These are phyloP conservation scores for Rachycentron canadum DNA, from an alignment of 2,797 vertebrate species.

Conservation along the genomic window DNA sequence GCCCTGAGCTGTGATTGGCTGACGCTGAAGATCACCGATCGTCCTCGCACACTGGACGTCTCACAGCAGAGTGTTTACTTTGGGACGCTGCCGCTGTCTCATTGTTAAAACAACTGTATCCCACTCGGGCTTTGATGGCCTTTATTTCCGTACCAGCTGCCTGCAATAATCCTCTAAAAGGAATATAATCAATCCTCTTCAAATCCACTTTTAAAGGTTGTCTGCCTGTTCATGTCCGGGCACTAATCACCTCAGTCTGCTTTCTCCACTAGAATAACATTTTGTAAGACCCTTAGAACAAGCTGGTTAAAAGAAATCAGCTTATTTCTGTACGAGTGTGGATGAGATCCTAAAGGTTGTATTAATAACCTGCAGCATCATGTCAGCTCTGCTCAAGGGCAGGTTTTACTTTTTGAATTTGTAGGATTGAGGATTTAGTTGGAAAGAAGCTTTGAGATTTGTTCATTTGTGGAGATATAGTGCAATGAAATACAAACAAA, in stretches of 20 bases:
- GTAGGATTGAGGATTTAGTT: not conserved
- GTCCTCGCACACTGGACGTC: not conserved
- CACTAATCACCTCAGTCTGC: conserved; percentile 51
- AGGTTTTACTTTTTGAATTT: not conserved
- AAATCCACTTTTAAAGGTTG: conserved; percentile 58
- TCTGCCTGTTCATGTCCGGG: conserved; percentile 38
- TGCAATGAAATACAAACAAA: not conserved
- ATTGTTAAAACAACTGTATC: conserved; percentile 63
- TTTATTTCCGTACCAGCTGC: conserved; percentile 69
- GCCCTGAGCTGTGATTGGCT: conserved; percentile 5
- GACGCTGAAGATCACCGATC: not conserved
- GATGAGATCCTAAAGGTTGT: not conserved
- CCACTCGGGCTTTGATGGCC: conserved; percentile 49
- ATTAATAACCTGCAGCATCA: conserved; percentile 22
- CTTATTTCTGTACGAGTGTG: conserved; percentile 1
- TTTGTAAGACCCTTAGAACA: not conserved
- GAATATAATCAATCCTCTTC: conserved; percentile 62
- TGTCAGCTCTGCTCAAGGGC: not conserved
- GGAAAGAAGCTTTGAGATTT: not conserved
- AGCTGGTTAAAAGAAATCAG: conserved; percentile 1
- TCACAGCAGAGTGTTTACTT: conserved; percentile 27
- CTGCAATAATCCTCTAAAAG: conserved; percentile 65
- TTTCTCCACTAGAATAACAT: conserved; percentile 42
- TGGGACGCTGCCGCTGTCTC: conserved; percentile 35
- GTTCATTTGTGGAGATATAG: not conserved